Percentiles rank a stretch among this genome's conserved stretches.
Conservation (phyloP, 2,113 vertebrate species). For the Dryoscopus gambensis region DNA sequence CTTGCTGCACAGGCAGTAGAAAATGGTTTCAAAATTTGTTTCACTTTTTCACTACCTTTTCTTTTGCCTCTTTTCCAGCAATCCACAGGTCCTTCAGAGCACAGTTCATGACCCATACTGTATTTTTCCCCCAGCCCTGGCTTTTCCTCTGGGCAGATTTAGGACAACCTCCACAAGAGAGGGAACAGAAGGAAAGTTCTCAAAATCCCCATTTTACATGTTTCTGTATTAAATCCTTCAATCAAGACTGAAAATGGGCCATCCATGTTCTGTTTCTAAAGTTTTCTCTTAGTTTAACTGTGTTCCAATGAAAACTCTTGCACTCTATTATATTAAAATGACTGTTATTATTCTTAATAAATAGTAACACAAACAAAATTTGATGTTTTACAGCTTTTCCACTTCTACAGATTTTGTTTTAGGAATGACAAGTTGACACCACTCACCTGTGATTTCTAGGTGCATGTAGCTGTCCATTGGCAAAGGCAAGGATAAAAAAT, state of each 20-base stretch:
- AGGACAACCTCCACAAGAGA: neutral
- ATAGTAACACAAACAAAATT: neutral
- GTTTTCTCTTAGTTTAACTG: neutral
- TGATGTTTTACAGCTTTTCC: neutral
- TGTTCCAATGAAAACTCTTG: neutral
- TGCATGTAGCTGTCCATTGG: slow-evolving; percentile 99
- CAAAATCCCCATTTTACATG: neutral
- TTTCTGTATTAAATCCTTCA: neutral
- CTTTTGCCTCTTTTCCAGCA: neutral
- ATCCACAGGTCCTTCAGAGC: neutral
- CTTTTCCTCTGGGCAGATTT: neutral
- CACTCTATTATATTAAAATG: neutral
- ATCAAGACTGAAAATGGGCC: neutral
- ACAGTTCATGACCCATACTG: neutral
- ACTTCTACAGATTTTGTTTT: neutral
- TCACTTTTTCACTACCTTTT: neutral
- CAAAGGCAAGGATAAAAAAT: slow-evolving; percentile 95
- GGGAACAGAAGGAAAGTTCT: neutral
- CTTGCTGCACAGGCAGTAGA: neutral
- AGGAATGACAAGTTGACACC: neutral
- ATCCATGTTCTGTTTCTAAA: neutral
- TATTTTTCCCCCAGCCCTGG: neutral
- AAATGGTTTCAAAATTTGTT: neutral
- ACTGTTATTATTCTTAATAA: neutral
- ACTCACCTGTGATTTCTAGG: slow-evolving; percentile 94